Percentiles rank a stretch among this genome's conserved stretches.
Evolutionary conservation across 53 echinoderm and acorn worm genomes (phyloP).

Genomic region (Paracentrotus lividus): DNA sequence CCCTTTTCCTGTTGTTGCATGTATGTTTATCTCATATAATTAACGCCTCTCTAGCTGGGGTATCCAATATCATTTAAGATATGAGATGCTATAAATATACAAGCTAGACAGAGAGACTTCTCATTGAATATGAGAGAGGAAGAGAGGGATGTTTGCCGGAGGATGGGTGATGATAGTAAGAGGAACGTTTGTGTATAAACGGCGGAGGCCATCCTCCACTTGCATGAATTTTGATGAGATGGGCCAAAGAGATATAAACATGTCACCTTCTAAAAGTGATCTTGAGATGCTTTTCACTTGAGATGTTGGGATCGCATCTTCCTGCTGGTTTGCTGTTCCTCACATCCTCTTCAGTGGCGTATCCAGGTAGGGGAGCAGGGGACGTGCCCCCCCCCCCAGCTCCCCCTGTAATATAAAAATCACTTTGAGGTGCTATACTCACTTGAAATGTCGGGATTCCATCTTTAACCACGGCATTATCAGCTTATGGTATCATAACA

Average conservation of each 20-base stretch:
- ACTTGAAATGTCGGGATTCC: not conserved
- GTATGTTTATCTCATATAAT: not conserved
- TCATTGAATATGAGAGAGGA: not conserved
- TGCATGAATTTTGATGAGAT: slow-evolving; percentile 7
- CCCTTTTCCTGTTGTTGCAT: not conserved
- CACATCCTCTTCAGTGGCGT: no score
- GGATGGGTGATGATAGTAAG: slow-evolving; percentile 33
- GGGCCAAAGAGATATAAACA: slow-evolving; percentile 39
- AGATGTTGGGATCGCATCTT: not conserved
- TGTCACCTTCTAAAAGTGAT: not conserved
- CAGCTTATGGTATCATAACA: not conserved
- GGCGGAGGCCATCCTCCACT: not conserved
- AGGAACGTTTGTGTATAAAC: slow-evolving; percentile 49
- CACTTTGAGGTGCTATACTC: no score
- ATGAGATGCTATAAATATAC: slow-evolving; percentile 42
- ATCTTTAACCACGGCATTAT: no score
- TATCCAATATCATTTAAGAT: slow-evolving; percentile 23
- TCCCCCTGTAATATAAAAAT: no score
- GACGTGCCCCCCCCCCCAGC: no score
- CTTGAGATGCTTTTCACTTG: slow-evolving; percentile 6
- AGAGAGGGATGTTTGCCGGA: not conserved
- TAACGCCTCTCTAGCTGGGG: not conserved
- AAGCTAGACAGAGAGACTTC: not conserved
- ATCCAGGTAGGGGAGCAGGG: no score
- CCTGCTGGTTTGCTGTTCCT: no score